Base-by-base conservation (phyloP, 2,888 invertebrate genomes). In the Bellardia bayeri region DNA sequence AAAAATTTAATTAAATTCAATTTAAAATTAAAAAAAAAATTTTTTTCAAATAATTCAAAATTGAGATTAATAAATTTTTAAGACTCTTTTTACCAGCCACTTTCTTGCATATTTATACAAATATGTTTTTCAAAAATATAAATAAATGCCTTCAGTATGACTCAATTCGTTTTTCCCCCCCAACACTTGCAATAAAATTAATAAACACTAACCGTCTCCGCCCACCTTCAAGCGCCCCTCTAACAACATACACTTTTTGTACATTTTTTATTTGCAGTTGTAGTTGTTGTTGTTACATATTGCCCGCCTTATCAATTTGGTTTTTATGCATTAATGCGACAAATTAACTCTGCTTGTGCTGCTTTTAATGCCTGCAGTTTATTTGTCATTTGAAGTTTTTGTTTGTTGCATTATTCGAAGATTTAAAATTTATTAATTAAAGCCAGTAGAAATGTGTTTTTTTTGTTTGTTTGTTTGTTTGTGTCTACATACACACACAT, bases 351-450 rank as follows among this genome's bases (percentile, higher is more conserved):
- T 64, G 61, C 40, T 45, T 49, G n/a, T 42, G 80, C 16, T 69
- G 61, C 23, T 33, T 66, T 66, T 42, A 42, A 54, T 88, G 80
- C 33, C 88, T 88, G 90, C 89, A 89, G 88, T 89, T 89, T 88
- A 85, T 87, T 89, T 90, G 87, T 90, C 89, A 90, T 89, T 89
- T 16, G 30, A 63, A 81, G 30, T 64, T 82, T 45, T 82, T 74
- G 51, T 78, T 56, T 72, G 45, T 76, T 80, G 40, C 45, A 61
- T 61, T 63, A 78, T 87, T 85, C 82, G 74, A 85, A 88, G 80
- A 72, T 78, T 87, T 85, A 76, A 85, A 87, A 88, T 89, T 89
- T 89, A 90, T 89, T 90, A 89, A 89, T 90, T 89, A 89, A 88
- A 88, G 82, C 80, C 82, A 86, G 82, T 75, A 79, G 69, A 85